Evolutionary conservation across 2,888 invertebrate genomes (phyloP), one percentile per base, ranked within the genome.

Genomic region (Eudemis profundana): DNA sequence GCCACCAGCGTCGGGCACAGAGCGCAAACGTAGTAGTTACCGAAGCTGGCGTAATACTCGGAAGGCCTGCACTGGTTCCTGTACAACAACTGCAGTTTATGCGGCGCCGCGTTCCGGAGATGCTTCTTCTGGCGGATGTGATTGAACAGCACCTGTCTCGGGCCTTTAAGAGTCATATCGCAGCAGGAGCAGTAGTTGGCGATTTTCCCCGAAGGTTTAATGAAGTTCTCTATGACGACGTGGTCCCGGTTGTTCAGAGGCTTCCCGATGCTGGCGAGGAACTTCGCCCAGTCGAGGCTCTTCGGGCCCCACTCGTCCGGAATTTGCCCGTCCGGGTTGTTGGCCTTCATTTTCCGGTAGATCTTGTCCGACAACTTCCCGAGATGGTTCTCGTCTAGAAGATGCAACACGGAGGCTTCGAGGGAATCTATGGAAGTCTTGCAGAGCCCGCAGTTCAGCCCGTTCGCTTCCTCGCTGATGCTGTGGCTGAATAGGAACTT

Each of bases 51-150:
- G 67, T 76, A 92, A 67, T 90, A 91, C 68, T 92, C 92, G 0
- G 84, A 81, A 0, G 92, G 90, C 0, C 92, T 82, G 68, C 90
- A 90, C 17, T 86, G 81, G 63, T 91, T 91, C 40, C 83, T 89
- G 71, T 89, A 92, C 0, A 92, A 74, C 74, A 89, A 70, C 0
- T 82, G 70, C 0, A 92, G 76, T 60, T 92, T 92, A 4, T 83
- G 74, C 3, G 92, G 92, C 0, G 92, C 92, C 0, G 91, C 89
- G 73, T 92, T 91, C 4, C 92, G 75, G 49, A 92, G 70, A 74
- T 92, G 92, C 70, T 92, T 92, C 74, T 92, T 92, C 74, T 92
- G 92, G 0, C 92, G 87, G 3, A 91, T 89, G 51, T 92, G 92
- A 53, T 91, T 92, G 76, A 92, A 92, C 1, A 92, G 72, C 19